Evolutionary conservation across 2,797 vertebrate genomes (phyloP).

Genomic region (Channa striata): DNA sequence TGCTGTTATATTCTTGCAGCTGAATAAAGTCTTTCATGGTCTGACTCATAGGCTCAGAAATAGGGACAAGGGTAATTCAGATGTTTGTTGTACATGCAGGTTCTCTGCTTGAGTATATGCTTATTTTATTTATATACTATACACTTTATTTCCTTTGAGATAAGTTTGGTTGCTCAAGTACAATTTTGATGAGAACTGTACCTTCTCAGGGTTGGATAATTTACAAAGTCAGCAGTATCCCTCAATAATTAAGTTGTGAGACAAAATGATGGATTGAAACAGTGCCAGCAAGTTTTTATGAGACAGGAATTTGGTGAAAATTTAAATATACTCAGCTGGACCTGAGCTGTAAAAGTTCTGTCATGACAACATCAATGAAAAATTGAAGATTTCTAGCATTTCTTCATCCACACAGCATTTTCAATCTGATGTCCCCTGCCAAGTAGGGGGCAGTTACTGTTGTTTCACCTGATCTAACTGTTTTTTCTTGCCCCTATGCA

Average conservation of each 20-base stretch:
- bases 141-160: slow-evolving; percentile 1
- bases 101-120: slow-evolving; percentile 13
- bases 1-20: slow-evolving; percentile 17
- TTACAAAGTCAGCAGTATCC: not conserved
- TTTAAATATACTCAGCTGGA: slow-evolving; percentile 12
- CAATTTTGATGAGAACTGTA: not conserved
- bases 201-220: not conserved
- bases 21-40: slow-evolving; percentile 7
- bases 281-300: slow-evolving; percentile 25
- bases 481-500: slow-evolving; percentile 27
- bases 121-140: not conserved
- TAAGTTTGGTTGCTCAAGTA: not conserved
- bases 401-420: slow-evolving; percentile 34
- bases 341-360: slow-evolving; percentile 18
- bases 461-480: slow-evolving; percentile 46
- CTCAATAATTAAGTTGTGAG: slow-evolving; percentile 23
- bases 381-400: slow-evolving; percentile 50
- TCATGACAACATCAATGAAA: slow-evolving; percentile 19
- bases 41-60: slow-evolving; percentile 14
- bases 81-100: slow-evolving; percentile 14
- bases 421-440: too few species aligned
- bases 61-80: slow-evolving; percentile 17
- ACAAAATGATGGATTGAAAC: slow-evolving; percentile 13
- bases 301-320: slow-evolving; percentile 6
- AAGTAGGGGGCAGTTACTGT: slow-evolving; percentile 40